Conservation (phyloP, 2,797 vertebrate species). For the Taenioides sp. region DNA sequence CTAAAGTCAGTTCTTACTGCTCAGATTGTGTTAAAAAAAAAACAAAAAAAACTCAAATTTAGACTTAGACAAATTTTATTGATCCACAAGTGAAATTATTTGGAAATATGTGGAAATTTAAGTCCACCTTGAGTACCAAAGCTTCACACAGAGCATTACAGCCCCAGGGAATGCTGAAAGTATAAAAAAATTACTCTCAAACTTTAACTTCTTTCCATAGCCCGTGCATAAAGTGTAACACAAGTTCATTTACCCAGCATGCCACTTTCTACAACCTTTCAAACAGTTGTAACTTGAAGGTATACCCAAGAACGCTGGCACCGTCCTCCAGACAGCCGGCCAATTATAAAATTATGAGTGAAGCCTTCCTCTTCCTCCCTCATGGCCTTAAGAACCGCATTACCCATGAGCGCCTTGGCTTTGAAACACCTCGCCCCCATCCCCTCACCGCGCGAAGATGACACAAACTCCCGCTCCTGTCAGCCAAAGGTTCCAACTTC, state of each 20-base stretch:
- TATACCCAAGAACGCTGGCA: slow-evolving; percentile 58
- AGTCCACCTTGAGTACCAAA: too few relatives aligned
- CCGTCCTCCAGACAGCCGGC: slow-evolving; percentile 57
- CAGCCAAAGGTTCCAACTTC: slow-evolving; percentile 71
- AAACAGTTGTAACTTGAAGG: slow-evolving; percentile 66
- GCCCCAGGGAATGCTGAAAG: too few relatives aligned
- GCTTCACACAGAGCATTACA: too few relatives aligned
- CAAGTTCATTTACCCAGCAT: slow-evolving; percentile 11
- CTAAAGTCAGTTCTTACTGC: too few relatives aligned
- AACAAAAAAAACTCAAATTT: too few relatives aligned
- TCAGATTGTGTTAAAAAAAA: too few relatives aligned
- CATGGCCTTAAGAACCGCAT: slow-evolving; percentile 62
- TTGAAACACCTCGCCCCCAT: slow-evolving; percentile 71
- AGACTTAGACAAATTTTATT: too few relatives aligned
- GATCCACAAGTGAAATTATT: too few relatives aligned
- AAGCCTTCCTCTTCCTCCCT: slow-evolving; percentile 61
- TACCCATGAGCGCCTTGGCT: slow-evolving; percentile 73
- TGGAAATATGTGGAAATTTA: too few relatives aligned
- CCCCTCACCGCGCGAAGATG: slow-evolving; percentile 48
- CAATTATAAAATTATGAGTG: slow-evolving; percentile 80
- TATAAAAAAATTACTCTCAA: too few relatives aligned
- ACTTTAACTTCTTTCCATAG: too few relatives aligned
- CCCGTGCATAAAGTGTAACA: too few relatives aligned
- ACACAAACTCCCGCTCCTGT: slow-evolving; percentile 74
- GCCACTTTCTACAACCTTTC: slow-evolving; percentile 49